These are phyloP conservation scores for Lepilemur septentrionalis DNA, from an alignment of 2,797 vertebrate species.

Conservation along the genomic window DNA sequence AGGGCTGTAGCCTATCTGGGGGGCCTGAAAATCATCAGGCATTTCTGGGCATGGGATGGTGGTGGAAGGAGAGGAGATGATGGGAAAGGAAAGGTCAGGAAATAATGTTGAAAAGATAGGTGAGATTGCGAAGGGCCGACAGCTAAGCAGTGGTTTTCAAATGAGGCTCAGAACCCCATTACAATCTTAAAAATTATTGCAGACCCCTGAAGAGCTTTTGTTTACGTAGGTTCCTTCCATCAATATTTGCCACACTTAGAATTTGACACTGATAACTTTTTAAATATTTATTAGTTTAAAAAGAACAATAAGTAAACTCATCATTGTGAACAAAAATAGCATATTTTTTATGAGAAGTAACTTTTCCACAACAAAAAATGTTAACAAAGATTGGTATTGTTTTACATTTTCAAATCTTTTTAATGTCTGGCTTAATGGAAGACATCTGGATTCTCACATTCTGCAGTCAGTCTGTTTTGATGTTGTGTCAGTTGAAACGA, in stretches of 20 bases:
- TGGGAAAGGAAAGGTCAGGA: neutral
- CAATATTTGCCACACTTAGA: neutral
- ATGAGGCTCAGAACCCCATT: neutral
- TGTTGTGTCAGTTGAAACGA: neutral
- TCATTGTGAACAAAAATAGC: neutral
- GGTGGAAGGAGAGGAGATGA: neutral
- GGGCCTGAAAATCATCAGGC: neutral
- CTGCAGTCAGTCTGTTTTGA: neutral
- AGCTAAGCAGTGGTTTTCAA: neutral
- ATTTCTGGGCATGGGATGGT: neutral
- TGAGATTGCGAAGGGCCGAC: neutral
- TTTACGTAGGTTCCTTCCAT: neutral
- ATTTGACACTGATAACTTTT: neutral
- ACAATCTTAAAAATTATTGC: neutral
- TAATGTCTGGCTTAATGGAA: neutral
- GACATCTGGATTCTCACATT: neutral
- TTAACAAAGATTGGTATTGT: neutral
- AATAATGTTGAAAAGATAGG: neutral
- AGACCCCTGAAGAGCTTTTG: neutral
- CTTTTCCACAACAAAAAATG: neutral
- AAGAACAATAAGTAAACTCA: neutral
- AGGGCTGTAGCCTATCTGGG: neutral
- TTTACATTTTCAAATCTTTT: slow-evolving; percentile 37
- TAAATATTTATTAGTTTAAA: neutral
- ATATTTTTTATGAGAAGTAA: neutral